Conservation (phyloP, 2,797 vertebrate genomes). For the Morus bassanus region DNA sequence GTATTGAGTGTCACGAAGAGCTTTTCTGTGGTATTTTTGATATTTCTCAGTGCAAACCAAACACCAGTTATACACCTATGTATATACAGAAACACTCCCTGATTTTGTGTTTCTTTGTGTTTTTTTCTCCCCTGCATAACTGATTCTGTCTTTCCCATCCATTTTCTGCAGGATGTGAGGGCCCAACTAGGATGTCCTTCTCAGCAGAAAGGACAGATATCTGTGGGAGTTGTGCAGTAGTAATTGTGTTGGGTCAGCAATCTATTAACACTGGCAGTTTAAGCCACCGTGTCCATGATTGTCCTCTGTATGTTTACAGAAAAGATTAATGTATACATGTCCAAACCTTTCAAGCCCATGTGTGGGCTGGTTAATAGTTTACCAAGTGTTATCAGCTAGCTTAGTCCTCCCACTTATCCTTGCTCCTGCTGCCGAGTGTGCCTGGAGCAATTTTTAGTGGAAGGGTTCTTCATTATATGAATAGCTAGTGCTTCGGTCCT, state of each 20-base stretch:
- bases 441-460: slow-evolving; percentile 9
- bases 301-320: slow-evolving; percentile 22
- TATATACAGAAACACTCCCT: neutral
- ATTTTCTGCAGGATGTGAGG: neutral
- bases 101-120: neutral
- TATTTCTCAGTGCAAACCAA: neutral
- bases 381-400: slow-evolving; percentile 27
- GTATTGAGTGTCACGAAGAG: neutral
- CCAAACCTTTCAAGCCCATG: slow-evolving; percentile 10
- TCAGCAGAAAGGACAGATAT: neutral
- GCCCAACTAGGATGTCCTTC: neutral
- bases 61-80: neutral
- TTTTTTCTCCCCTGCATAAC: neutral
- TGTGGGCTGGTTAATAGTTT: slow-evolving; percentile 61
- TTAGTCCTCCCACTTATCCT: slow-evolving; percentile 35
- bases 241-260: slow-evolving; percentile 13
- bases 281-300: neutral
- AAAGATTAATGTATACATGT: slow-evolving; percentile 6
- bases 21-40: neutral
- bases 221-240: slow-evolving; percentile 5
- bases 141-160: neutral
- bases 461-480: slow-evolving; percentile 10
- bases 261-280: slow-evolving; percentile 15
- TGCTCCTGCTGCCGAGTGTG: neutral
- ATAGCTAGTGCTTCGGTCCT: neutral